phyloP scores from a whole-genome alignment of 2,113 vertebrate genomes.

The Tyrannus savana region DNA sequence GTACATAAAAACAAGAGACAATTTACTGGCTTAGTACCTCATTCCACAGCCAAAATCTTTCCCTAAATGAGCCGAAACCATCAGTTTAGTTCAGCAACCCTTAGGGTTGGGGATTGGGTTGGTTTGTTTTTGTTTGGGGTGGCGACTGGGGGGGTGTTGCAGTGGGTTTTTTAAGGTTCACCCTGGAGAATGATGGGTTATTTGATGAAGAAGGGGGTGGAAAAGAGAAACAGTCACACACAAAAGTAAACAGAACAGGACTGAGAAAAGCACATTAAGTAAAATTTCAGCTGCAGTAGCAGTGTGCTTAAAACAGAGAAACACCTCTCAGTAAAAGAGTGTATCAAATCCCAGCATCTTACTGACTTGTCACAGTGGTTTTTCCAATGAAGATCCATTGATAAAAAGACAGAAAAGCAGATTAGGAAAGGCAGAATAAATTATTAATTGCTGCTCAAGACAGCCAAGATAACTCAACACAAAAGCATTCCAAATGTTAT shows the following conservation, averaged over 20 bases:
- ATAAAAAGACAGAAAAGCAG: constrained; percentile 36
- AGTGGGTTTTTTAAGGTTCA: background rate
- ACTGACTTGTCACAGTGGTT: background rate
- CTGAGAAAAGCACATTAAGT: background rate
- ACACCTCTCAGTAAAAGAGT: background rate
- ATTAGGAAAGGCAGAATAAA: constrained; percentile 40
- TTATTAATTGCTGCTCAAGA: constrained; percentile 57
- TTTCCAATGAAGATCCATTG: background rate
- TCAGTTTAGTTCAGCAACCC: background rate
- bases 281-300: background rate
- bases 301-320: background rate
- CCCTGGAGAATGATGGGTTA: background rate
- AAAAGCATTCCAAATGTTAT: constrained; percentile 60
- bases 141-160: fast-evolving
- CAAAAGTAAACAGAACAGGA: background rate
- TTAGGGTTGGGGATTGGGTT: too few relatives aligned
- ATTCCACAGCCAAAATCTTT: background rate
- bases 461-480: constrained; percentile 37
- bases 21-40: background rate
- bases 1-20: background rate
- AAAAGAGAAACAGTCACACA: background rate
- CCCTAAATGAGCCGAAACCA: background rate
- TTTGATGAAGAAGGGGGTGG: background rate
- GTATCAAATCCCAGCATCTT: background rate
- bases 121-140: background rate